A percentile compares a stretch with the other conserved stretches of the same genome.
phyloP scores from a whole-genome alignment of 2,797 vertebrate genomes.

The Zenarchopterus dispar region DNA sequence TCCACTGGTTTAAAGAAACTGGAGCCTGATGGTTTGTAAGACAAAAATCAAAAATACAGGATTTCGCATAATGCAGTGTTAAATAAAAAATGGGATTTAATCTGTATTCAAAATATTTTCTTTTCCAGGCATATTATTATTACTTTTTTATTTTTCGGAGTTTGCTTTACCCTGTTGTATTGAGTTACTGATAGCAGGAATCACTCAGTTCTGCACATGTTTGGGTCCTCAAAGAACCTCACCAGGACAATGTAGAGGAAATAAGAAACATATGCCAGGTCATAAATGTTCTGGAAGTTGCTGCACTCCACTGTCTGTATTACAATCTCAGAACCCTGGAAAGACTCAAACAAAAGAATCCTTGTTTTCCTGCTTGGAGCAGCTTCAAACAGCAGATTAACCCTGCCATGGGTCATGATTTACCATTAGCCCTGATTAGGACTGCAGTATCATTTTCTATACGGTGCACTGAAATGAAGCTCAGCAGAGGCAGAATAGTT shows the following conservation, averaged over 20 bases:
- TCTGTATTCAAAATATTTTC: slow-evolving; percentile 18
- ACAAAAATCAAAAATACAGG: slow-evolving; percentile 13
- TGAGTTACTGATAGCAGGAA: slow-evolving; percentile 43
- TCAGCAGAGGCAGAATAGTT: slow-evolving; percentile 32
- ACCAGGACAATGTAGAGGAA: slow-evolving; percentile 28
- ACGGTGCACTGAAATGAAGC: slow-evolving; percentile 41
- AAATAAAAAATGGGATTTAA: slow-evolving; percentile 23
- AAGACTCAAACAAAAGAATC: slow-evolving; percentile 55
- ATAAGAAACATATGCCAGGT: slow-evolving; percentile 51
- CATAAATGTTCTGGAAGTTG: slow-evolving; percentile 19
- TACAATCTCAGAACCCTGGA: slow-evolving; percentile 34
- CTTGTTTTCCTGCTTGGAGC: slow-evolving; percentile 51
- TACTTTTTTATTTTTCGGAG: slow-evolving; percentile 21
- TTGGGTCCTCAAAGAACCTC: not conserved
- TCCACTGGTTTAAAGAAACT: too few relatives aligned
- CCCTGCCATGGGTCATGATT: slow-evolving; percentile 64
- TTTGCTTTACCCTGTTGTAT: slow-evolving; percentile 36
- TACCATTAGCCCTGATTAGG: slow-evolving; percentile 59
- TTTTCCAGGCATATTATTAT: slow-evolving; percentile 8
- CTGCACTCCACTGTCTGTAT: slow-evolving; percentile 15
- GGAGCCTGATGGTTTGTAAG: too few relatives aligned
- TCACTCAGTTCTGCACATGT: slow-evolving; percentile 22
- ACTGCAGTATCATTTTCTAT: slow-evolving; percentile 53
- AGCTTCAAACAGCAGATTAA: slow-evolving; percentile 66
- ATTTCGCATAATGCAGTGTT: slow-evolving; percentile 28